These are phyloP conservation scores for Otolemur crassicaudatus DNA, from an alignment of 2,797 vertebrate genomes.

Conservation along the genomic window DNA sequence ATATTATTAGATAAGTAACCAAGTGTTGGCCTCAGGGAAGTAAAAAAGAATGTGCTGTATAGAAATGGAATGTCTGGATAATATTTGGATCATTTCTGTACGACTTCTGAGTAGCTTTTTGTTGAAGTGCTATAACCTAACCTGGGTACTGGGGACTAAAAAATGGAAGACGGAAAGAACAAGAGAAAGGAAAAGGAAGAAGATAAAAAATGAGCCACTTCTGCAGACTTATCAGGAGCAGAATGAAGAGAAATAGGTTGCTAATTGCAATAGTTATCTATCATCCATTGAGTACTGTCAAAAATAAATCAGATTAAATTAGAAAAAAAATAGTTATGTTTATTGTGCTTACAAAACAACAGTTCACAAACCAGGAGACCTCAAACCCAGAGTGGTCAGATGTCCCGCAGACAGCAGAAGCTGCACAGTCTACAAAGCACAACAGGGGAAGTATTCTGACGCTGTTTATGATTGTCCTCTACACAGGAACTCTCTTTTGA, in stretches of 20 bases:
- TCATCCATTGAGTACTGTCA: background rate
- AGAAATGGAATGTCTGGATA: background rate
- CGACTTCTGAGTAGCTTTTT: background rate
- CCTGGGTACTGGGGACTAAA: background rate
- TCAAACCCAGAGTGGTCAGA: background rate
- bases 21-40: background rate
- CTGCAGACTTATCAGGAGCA: background rate
- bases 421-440: background rate
- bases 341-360: background rate
- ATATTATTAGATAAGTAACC: slow-evolving; percentile 21
- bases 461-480: background rate
- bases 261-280: background rate
- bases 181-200: background rate
- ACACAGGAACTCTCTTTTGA: background rate
- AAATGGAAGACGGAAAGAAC: background rate
- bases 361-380: background rate
- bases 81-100: background rate
- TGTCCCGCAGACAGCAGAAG: too few relatives aligned
- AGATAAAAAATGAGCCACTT: background rate
- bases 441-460: background rate
- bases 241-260: background rate
- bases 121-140: background rate
- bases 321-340: background rate
- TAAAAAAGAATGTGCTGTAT: background rate
- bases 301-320: background rate